A percentile compares a stretch with the other conserved stretches of the same genome.
Conservation (phyloP, 1,140 invertebrate genomes). For the Acromyrmex echinatior region DNA sequence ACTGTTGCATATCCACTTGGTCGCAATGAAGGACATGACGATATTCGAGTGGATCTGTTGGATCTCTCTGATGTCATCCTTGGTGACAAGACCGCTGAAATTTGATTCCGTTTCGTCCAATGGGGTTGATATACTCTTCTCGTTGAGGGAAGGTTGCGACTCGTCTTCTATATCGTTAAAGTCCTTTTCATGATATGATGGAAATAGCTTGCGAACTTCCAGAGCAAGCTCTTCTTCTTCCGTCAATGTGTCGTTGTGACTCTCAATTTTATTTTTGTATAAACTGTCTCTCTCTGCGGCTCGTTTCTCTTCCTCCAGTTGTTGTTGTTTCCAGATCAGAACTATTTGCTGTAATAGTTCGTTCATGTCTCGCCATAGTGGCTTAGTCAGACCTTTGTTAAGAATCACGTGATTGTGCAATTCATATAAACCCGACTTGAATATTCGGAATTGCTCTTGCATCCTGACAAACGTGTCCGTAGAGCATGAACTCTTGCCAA, state of each 20-base stretch:
- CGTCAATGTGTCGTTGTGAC: conserved; percentile 88
- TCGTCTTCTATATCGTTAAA: conserved; percentile 88
- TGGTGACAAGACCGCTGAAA: conserved; percentile 84
- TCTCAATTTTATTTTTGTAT: conserved; percentile 90
- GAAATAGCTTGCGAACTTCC: conserved; percentile 93
- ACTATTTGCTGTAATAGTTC: conserved; percentile 89
- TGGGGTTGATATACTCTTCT: conserved; percentile 78
- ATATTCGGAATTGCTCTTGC: conserved; percentile 86
- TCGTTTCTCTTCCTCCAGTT: conserved; percentile 89
- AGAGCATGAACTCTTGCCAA: conserved; percentile 65
- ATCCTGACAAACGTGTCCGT: conserved; percentile 65
- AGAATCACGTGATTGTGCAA: conserved; percentile 87
- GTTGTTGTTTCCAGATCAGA: conserved; percentile 91
- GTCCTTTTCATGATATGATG: conserved; percentile 90
- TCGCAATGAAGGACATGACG: conserved; percentile 86
- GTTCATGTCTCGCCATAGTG: conserved; percentile 86
- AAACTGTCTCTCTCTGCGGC: conserved; percentile 93
- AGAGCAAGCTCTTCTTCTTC: conserved; percentile 92
- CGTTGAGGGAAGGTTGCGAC: conserved; percentile 69
- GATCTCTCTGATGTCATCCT: conserved; percentile 88
- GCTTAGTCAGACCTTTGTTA: conserved; percentile 84
- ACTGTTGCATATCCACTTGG: conserved; percentile 87
- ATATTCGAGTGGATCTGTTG: conserved; percentile 89
- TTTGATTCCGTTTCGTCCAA: conserved; percentile 11
- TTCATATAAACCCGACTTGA: conserved; percentile 90